These are phyloP conservation scores for Ceyx erithaca DNA, from an alignment of 2,797 vertebrate genomes.

Conservation along the genomic window DNA sequence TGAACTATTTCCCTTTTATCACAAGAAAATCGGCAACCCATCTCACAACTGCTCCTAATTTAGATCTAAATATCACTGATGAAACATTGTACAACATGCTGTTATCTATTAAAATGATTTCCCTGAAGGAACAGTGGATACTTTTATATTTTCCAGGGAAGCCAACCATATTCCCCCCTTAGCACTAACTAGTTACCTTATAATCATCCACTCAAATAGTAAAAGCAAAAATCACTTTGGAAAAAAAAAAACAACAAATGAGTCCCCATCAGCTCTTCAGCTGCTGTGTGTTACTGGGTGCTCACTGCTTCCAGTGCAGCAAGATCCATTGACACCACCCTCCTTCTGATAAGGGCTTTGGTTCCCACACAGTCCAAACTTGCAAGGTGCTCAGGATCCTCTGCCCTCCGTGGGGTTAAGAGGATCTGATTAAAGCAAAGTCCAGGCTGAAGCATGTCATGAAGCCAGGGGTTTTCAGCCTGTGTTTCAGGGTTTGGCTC, in stretches of 20 bases:
- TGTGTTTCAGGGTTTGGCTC: not conserved
- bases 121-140: slow-evolving; percentile 83
- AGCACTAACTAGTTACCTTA: slow-evolving; percentile 67
- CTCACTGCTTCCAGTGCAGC: not conserved
- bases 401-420: not conserved
- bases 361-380: not conserved
- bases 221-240: slow-evolving; percentile 18
- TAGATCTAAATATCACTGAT: slow-evolving; percentile 88
- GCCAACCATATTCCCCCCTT: slow-evolving; percentile 75
- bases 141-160: slow-evolving; percentile 80
- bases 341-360: not conserved
- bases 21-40: slow-evolving; percentile 85
- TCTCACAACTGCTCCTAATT: slow-evolving; percentile 88
- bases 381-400: not conserved
- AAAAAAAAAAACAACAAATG: not conserved
- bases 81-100: slow-evolving; percentile 88
- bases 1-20: slow-evolving; percentile 87
- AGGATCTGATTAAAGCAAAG: not conserved
- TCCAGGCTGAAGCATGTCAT: not conserved
- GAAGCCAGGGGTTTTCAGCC: not conserved
- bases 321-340: not conserved
- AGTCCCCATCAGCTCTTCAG: not conserved
- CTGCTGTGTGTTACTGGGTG: not conserved
- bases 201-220: slow-evolving; percentile 55
- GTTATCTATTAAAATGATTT: slow-evolving; percentile 88